Evolutionary conservation across 2,113 vertebrate species (phyloP).

Genomic region (Chunga burmeisteri): DNA sequence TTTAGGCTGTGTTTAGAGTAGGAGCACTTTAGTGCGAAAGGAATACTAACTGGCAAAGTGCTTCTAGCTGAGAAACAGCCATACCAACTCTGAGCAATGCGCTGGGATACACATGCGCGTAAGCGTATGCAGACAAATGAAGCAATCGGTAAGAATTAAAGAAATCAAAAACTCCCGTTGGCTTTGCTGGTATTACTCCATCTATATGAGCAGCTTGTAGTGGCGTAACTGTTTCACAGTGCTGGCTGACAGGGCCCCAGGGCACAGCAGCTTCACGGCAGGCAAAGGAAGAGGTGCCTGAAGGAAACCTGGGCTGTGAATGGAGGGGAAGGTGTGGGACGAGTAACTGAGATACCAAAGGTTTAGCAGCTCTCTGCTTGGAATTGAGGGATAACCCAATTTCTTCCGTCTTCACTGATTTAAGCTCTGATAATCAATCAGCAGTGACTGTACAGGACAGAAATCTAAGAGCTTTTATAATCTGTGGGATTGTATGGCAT

Average conservation of each 20-base stretch:
- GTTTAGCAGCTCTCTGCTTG: not conserved
- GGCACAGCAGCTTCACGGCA: not conserved
- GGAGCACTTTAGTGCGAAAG: not conserved
- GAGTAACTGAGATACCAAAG: not conserved
- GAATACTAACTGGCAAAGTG: not conserved
- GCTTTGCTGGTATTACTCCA: not conserved
- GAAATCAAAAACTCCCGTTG: not conserved
- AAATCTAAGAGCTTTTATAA: not conserved
- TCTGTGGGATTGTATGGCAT: not conserved
- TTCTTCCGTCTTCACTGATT: not conserved
- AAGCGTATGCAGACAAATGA: not conserved
- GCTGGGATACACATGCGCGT: rapidly evolving
- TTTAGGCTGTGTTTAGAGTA: not conserved
- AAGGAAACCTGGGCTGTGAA: not conserved
- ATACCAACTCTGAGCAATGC: not conserved
- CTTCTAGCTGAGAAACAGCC: not conserved
- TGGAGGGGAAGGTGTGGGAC: not conserved
- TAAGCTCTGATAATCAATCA: not conserved
- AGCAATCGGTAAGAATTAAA: not conserved
- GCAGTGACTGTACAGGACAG: not conserved
- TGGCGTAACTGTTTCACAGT: not conserved
- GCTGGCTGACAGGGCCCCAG: not conserved
- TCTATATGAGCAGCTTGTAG: not conserved
- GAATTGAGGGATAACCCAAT: not conserved
- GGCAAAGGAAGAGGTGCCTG: not conserved